phyloP scores from a whole-genome alignment of 2,113 vertebrate genomes.

The Sander lucioperca region DNA sequence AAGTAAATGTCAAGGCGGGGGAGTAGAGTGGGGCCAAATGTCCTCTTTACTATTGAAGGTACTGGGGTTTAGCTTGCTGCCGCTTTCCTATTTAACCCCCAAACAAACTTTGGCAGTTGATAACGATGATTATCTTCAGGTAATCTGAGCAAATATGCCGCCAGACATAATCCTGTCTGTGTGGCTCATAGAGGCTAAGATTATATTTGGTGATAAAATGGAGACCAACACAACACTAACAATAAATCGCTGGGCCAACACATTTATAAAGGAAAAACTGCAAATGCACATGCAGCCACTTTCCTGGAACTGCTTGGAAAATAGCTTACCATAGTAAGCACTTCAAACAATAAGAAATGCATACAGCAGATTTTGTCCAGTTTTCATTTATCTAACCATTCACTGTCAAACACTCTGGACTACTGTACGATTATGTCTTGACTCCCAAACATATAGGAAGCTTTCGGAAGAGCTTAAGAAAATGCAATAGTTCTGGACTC shows the following conservation, averaged over 20 bases:
- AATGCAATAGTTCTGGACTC: background rate
- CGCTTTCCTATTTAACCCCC: slow-evolving; percentile 46
- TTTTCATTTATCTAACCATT: slow-evolving; percentile 22
- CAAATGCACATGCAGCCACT: too few relatives aligned
- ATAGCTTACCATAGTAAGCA: slow-evolving; percentile 46
- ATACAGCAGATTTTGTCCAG: slow-evolving; percentile 31
- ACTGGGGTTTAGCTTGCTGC: slow-evolving; percentile 15
- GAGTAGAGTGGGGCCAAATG: slow-evolving; percentile 22
- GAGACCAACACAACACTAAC: slow-evolving; percentile 38
- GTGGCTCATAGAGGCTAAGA: slow-evolving; percentile 30
- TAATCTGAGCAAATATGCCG: slow-evolving; percentile 65
- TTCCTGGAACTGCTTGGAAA: background rate
- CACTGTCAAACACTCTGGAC: slow-evolving; percentile 5
- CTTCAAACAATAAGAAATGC: slow-evolving; percentile 37
- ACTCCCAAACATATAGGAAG: slow-evolving; percentile 13
- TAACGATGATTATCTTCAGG: slow-evolving; percentile 55
- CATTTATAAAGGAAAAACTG: too few relatives aligned
- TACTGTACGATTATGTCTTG: background rate
- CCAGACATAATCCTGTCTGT: slow-evolving; percentile 67
- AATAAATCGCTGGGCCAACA: slow-evolving; percentile 4
- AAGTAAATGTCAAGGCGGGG: slow-evolving; percentile 50
- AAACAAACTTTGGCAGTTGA: slow-evolving; percentile 46
- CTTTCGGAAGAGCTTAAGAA: background rate
- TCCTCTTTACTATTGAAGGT: slow-evolving; percentile 28
- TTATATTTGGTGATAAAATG: slow-evolving; percentile 53